Evolutionary conservation across 2,113 vertebrate genomes (phyloP), one percentile per base, ranked within the genome.

Genomic region (Lasiurus cinereus): DNA sequence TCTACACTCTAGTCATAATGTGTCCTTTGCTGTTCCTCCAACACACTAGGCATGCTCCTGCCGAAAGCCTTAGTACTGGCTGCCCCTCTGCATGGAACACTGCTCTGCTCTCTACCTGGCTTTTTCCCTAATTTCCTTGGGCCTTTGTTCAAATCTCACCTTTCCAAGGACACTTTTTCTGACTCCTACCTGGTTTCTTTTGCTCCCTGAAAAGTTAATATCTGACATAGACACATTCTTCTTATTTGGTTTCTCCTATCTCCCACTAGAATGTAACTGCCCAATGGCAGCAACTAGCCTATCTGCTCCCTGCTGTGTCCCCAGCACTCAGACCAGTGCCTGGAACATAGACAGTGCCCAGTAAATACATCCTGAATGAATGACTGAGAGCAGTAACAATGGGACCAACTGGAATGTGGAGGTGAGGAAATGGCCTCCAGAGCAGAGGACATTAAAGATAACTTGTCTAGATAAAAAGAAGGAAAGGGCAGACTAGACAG

Each of bases 1-100:
- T 21, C 50, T n/a, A 1, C 1, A 7, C 18, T 31, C 88, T 5
- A 4, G 6, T 74, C 27, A 19, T 31, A 36, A 12, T 5, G 8
- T 16, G 18, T 11, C 66, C 76, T 48, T 50, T 50, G 48, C 36
- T 24, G 62, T 39, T 50, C 33, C 50, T 39, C 29, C 50, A 66
- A 2, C 33, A 54, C 33, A 21, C 14, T n/a, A n/a, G 11, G 9
- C 14, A 11, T 11, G 11, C 70, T n/a, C 16, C 79, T 79, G 54
- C 79, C 72, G 79, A 33, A 85, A 79, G 46, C 89, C 72, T 79
- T 94, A 59, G 54, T 36, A 46, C 39, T n/a, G 18, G 54, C 72
- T 15, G 2, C 52, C 52, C 59, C 29, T 46, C 62, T 5, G 2
- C 74, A 29, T 77, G 39, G 79, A 67, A 69, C 21, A 36, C 62